These are phyloP conservation scores for Antheraea pernyi DNA, from an alignment of 1,140 invertebrate species.

Conservation along the genomic window DNA sequence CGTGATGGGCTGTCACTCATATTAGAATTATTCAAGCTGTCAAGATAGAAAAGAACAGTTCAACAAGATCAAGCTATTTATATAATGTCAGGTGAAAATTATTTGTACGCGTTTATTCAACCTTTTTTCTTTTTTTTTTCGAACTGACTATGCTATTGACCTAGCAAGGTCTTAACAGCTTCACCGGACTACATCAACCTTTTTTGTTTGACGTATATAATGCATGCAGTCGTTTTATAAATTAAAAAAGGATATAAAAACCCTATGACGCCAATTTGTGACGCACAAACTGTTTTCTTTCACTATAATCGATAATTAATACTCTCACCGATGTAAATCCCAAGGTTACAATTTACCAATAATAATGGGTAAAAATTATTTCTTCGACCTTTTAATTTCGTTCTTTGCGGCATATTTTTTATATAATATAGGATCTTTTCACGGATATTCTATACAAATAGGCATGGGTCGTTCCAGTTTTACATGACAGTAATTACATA, in stretches of 20 bases:
- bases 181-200: no score
- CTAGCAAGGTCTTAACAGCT: no score
- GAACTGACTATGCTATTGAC: no score
- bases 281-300: not conserved
- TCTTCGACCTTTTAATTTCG: not conserved
- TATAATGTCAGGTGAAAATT: no score
- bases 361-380: not conserved
- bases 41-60: not conserved
- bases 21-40: not conserved
- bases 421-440: no score
- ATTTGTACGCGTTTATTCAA: no score
- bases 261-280: not conserved
- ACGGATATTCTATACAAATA: no score
- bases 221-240: not conserved
- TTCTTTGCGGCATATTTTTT: not conserved
- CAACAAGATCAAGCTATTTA: not conserved
- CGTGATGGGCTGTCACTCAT: not conserved
- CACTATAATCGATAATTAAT: not conserved
- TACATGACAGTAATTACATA: no score
- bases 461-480: no score
- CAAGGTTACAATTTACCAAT: not conserved
- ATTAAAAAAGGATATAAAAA: not conserved
- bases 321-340: not conserved
- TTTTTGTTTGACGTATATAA: no score
- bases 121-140: no score